These are phyloP conservation scores for Montipora sp. DNA, from an alignment of 64 coral and sea anemone genomes.

Conservation along the genomic window DNA sequence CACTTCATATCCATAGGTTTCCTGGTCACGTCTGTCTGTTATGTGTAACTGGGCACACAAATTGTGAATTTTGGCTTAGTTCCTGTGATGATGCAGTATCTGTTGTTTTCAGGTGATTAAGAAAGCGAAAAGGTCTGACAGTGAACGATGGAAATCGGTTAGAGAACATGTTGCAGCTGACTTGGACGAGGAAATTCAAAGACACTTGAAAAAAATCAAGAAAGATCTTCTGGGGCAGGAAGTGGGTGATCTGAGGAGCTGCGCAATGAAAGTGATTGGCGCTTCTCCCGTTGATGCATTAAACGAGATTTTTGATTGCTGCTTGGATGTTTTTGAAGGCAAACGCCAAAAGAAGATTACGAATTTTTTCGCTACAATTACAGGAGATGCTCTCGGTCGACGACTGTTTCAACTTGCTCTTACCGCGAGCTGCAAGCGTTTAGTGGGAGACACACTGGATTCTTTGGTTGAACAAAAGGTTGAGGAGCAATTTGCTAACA, in stretches of 20 bases:
- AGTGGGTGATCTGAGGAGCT: constrained; percentile 66
- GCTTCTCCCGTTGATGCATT: constrained; percentile 62
- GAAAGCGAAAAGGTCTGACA: constrained; percentile 58
- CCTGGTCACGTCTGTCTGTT: no score
- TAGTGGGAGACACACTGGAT: constrained; percentile 15
- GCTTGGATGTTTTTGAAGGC: constrained; percentile 48
- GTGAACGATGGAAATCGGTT: constrained; percentile 66
- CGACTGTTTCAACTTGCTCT: constrained; percentile 76
- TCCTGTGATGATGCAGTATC: neutral
- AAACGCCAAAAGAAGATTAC: constrained; percentile 46
- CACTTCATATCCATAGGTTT: no score
- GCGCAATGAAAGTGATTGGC: constrained; percentile 68
- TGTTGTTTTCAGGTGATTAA: constrained; percentile 67
- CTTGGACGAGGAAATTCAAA: constrained; percentile 77
- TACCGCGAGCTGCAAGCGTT: constrained; percentile 41
- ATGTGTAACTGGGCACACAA: no score
- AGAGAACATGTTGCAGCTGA: constrained; percentile 62
- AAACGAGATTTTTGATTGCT: constrained; percentile 68
- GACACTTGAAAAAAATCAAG: constrained; percentile 64
- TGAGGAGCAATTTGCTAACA: neutral
- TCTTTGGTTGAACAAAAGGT: neutral
- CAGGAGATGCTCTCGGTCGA: constrained; percentile 38
- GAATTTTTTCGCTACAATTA: constrained; percentile 56
- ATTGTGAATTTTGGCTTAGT: no score
- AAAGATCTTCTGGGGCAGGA: constrained; percentile 75